phyloP scores from a whole-genome alignment of 2,888 invertebrate species.

The Melangyna quadrimaculata region DNA sequence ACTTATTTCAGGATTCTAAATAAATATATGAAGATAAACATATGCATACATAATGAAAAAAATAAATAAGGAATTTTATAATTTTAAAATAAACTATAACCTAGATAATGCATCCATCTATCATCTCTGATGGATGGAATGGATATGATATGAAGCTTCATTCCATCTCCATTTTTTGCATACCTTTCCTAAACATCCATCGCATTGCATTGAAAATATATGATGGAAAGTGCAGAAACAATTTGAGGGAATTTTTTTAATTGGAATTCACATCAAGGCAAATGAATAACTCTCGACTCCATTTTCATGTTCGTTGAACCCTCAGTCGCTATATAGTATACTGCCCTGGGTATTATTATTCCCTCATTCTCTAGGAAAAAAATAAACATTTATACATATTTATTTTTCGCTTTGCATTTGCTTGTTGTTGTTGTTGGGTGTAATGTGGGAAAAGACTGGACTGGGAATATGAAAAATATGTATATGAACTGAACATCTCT shows the following conservation, averaged over 20 bases:
- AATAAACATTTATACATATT: background rate
- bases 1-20: background rate
- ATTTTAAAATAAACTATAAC: background rate
- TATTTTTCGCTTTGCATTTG: background rate
- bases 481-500: background rate
- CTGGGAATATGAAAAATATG: constrained; percentile 6
- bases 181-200: constrained; percentile 9
- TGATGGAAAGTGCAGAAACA: constrained; percentile 13
- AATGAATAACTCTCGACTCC: constrained; percentile 29
- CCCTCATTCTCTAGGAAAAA: background rate
- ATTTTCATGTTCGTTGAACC: constrained; percentile 26
- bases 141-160: background rate
- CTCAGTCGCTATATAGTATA: background rate
- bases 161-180: background rate
- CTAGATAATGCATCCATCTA: background rate
- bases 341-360: constrained; percentile 22
- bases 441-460: constrained; percentile 26
- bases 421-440: background rate
- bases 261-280: constrained; percentile 37
- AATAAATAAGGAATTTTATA: background rate
- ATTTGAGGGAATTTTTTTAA: constrained; percentile 37
- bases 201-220: background rate
- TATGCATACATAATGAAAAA: background rate
- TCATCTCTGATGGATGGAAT: too few species aligned
- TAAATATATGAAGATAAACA: too few species aligned